Percentiles rank a stretch among this genome's conserved stretches.
Evolutionary conservation across 2,113 vertebrate species (phyloP).

Genomic region (Meles meles): DNA sequence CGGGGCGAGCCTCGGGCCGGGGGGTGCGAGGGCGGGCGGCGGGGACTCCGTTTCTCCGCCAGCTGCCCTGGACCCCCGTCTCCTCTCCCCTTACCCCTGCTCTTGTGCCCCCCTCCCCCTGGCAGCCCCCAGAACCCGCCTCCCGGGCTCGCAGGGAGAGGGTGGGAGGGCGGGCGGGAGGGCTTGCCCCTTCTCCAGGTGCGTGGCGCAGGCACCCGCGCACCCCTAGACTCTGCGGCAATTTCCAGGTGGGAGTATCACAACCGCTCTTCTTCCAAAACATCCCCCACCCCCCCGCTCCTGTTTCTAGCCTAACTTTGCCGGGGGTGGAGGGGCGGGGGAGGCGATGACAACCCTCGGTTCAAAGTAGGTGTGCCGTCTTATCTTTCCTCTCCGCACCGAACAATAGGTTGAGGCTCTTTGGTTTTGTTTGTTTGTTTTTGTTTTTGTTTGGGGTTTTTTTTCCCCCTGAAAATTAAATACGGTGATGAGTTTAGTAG

Average conservation of each 20-base stretch:
- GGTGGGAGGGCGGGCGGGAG: no score
- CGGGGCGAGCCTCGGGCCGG: background rate
- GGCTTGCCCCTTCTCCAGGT: background rate
- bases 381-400: background rate
- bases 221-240: background rate
- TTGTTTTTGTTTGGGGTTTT: background rate
- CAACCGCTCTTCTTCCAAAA: background rate
- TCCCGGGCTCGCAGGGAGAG: no score
- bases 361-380: background rate
- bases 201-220: background rate
- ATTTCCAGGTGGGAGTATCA: background rate
- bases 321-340: background rate
- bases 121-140: background rate
- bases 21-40: accelerated
- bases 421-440: background rate
- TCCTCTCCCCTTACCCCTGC: accelerated
- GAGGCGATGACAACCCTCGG: background rate
- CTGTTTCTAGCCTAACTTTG: background rate
- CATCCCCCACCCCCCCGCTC: no score
- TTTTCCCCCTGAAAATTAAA: background rate
- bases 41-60: background rate
- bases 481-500: background rate
- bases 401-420: background rate
- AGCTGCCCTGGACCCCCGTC: no score
- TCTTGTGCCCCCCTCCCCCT: accelerated